A percentile compares a stretch with the other conserved stretches of the same genome.
Conservation (phyloP, 2,113 vertebrate species). For the Desmodus rotundus region DNA sequence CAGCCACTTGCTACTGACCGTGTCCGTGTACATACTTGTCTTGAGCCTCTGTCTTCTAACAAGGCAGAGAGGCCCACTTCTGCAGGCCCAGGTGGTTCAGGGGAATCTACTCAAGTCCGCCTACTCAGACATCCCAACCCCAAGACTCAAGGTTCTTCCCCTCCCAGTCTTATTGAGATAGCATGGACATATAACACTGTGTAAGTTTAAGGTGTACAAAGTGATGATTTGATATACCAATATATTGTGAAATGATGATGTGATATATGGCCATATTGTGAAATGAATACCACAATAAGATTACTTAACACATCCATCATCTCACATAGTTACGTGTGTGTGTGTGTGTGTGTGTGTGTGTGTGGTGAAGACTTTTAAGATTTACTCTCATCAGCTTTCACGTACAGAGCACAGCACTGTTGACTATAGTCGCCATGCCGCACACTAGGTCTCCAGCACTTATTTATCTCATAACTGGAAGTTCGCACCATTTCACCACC, state of each 20-base stretch:
- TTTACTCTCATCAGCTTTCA: too few relatives aligned
- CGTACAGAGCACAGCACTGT: background rate
- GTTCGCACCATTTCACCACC: background rate
- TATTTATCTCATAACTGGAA: background rate
- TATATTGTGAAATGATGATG: too few relatives aligned
- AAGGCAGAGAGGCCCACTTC: background rate
- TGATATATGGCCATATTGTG: too few relatives aligned
- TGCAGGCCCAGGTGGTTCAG: background rate
- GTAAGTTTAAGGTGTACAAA: too few relatives aligned
- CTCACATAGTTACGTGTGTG: background rate
- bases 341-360: background rate
- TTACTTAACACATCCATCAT: background rate
- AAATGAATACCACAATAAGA: background rate
- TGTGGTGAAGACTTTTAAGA: background rate
- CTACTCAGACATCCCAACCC: background rate
- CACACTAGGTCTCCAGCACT: background rate
- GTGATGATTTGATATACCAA: too few relatives aligned
- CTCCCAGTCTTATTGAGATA: background rate
- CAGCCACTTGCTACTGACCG: background rate
- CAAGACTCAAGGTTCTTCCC: background rate
- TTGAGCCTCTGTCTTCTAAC: background rate
- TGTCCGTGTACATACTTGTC: background rate
- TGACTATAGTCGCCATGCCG: background rate
- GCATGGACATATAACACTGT: background rate
- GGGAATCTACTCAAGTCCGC: background rate